Evolutionary conservation across 2,113 vertebrate species (phyloP).

Genomic region (Fulmarus glacialis): DNA sequence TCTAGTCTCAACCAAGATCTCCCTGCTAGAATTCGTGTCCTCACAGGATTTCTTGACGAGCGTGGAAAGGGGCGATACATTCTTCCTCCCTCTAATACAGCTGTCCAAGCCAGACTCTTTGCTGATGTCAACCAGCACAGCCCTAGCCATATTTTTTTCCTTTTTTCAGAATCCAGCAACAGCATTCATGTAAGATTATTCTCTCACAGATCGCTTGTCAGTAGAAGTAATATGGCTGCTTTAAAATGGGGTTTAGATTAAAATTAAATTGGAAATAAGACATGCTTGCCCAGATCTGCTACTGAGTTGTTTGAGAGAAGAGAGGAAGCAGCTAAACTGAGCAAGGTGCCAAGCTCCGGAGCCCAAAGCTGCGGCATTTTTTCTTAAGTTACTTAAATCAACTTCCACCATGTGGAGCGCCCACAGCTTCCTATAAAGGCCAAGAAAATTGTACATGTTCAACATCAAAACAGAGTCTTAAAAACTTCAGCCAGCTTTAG

Average conservation of each 20-base stretch:
- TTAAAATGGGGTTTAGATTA: not conserved
- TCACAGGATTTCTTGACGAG: not conserved
- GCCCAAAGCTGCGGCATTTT: not conserved
- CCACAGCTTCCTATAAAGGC: slow-evolving; percentile 21
- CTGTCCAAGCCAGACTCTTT: not conserved
- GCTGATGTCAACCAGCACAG: not conserved
- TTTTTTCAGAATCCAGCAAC: not conserved
- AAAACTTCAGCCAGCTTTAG: not conserved
- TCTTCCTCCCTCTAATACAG: not conserved
- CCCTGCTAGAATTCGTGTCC: not conserved
- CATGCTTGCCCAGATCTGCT: not conserved
- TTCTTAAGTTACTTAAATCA: not conserved
- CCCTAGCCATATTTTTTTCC: not conserved
- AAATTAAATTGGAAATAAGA: slow-evolving; percentile 6
- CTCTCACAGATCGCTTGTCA: not conserved
- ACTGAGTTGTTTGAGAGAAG: not conserved
- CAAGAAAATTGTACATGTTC: not conserved
- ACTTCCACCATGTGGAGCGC: not conserved
- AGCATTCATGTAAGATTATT: not conserved
- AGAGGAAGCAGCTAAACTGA: not conserved
- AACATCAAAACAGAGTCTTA: not conserved
- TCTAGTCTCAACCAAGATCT: not conserved
- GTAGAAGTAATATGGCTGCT: not conserved
- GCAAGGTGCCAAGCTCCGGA: not conserved
- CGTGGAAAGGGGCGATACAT: not conserved